Evolutionary conservation across 2,113 vertebrate genomes (phyloP).

Genomic region (Phalacrocorax aristotelis): DNA sequence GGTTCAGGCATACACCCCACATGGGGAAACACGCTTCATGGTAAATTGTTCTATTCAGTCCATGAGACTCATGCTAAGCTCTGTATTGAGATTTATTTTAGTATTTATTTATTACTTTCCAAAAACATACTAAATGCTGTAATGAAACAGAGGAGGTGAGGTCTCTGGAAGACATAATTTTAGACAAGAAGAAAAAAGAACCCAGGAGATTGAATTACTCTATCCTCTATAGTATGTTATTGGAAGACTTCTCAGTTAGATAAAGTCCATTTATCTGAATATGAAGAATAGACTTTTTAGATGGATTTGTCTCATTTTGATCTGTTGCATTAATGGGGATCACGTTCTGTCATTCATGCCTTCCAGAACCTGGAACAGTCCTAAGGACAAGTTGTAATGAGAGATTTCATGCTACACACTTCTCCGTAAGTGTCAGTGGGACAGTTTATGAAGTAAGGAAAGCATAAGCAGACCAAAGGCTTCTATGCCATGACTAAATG

Average conservation of each 20-base stretch:
- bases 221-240: not conserved
- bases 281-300: not conserved
- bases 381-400: not conserved
- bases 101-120: not conserved
- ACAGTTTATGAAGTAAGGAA: not conserved
- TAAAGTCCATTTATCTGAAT: not conserved
- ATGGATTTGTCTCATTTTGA: not conserved
- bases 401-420: not conserved
- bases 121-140: not conserved
- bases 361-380: not conserved
- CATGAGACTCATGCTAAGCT: not conserved
- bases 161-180: not conserved
- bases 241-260: not conserved
- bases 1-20: accelerated
- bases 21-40: accelerated
- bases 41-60: not conserved
- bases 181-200: not conserved
- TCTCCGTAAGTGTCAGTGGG: not conserved
- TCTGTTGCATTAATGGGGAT: not conserved
- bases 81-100: not conserved
- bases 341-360: not conserved
- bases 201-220: not conserved
- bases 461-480: not conserved
- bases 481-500: not conserved
- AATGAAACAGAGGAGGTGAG: not conserved